Evolutionary conservation across 2,113 vertebrate species (phyloP).

Genomic region (Ciconia maguari): DNA sequence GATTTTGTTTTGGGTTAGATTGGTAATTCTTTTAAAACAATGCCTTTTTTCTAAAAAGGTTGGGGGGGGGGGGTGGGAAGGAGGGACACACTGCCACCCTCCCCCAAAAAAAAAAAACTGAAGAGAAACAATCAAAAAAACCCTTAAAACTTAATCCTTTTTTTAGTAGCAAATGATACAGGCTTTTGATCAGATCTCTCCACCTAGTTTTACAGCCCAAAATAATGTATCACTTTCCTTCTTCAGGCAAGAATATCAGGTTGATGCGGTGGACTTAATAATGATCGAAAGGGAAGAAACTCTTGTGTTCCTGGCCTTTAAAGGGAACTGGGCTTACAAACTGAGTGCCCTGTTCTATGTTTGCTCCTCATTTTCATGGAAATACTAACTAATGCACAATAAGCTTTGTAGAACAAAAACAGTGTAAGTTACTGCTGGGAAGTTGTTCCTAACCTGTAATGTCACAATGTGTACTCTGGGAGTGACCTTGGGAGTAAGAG

Average conservation of each 20-base stretch:
- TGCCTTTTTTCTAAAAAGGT: background rate
- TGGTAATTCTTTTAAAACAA: background rate
- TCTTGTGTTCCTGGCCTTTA: background rate
- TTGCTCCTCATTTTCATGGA: background rate
- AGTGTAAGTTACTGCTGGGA: background rate
- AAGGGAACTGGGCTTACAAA: background rate
- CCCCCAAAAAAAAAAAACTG: background rate
- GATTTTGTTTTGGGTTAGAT: background rate
- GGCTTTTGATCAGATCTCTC: background rate
- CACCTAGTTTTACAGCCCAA: background rate
- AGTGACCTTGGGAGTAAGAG: background rate
- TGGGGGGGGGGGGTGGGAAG: rapidly evolving
- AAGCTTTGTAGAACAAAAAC: background rate
- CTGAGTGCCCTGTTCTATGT: background rate
- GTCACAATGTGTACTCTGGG: background rate
- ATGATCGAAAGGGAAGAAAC: background rate
- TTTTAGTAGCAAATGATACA: background rate
- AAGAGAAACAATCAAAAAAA: background rate
- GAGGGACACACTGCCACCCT: too few species aligned
- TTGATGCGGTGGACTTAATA: background rate
- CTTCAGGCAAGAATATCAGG: background rate
- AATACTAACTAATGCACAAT: background rate
- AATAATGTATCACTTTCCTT: background rate
- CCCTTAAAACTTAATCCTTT: background rate
- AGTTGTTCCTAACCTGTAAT: background rate